phyloP scores from a whole-genome alignment of 2,888 invertebrate genomes.

The Cheilosia variabilis region DNA sequence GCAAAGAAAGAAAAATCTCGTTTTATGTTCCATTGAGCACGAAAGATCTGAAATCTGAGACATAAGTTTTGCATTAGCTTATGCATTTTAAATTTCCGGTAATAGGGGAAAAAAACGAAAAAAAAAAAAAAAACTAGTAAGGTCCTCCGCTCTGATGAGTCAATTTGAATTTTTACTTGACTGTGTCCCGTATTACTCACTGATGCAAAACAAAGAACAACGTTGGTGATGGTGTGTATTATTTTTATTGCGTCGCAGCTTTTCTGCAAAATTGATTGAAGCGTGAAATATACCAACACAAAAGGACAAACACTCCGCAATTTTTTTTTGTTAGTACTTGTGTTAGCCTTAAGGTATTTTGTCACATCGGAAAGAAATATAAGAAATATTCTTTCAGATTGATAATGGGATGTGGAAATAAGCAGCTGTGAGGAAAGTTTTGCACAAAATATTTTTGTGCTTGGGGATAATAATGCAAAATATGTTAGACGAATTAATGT shows the following conservation, averaged over 20 bases:
- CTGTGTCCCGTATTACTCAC: conserved; percentile 21
- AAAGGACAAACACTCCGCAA: neutral
- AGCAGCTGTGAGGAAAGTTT: neutral
- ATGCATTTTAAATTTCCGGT: too few species aligned
- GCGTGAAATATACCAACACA: conserved; percentile 40
- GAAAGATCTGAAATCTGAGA: too few species aligned
- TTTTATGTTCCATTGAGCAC: too few species aligned
- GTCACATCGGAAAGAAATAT: neutral
- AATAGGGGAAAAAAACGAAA: too few species aligned
- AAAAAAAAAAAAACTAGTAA: too few species aligned
- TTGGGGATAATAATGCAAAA: too few species aligned
- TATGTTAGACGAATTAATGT: too few species aligned
- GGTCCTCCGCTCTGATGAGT: neutral
- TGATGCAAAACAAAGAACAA: conserved; percentile 16
- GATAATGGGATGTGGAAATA: neutral
- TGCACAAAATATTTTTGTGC: neutral
- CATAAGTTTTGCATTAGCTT: too few species aligned
- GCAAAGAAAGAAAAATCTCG: too few species aligned
- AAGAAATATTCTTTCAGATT: neutral
- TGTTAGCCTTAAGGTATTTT: conserved; percentile 27
- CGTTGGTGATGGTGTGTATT: neutral
- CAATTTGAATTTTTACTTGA: conserved; percentile 38
- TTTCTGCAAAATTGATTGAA: conserved; percentile 43
- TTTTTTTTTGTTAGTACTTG: neutral
- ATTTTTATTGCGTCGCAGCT: conserved; percentile 9